phyloP scores from a whole-genome alignment of 2,888 invertebrate genomes.

The Uropetala carovei region DNA sequence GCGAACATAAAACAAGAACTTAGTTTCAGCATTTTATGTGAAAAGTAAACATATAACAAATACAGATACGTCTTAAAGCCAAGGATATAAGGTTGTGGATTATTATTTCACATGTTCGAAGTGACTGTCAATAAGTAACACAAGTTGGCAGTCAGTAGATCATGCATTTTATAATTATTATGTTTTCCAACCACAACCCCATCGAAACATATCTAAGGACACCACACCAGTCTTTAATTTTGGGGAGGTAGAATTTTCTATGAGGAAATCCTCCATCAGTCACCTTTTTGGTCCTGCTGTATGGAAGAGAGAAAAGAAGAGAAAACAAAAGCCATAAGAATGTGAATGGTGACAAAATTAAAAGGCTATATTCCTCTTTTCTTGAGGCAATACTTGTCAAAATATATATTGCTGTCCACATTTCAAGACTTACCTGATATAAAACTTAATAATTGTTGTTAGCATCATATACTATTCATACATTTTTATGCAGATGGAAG shows the following conservation, averaged over 20 bases:
- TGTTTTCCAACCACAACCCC: slow-evolving; percentile 30
- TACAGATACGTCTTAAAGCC: not conserved
- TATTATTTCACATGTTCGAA: slow-evolving; percentile 29
- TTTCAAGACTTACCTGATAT: not conserved
- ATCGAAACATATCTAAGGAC: slow-evolving; percentile 15
- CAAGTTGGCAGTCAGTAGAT: slow-evolving; percentile 39
- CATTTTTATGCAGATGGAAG: not conserved
- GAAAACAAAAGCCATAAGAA: not conserved
- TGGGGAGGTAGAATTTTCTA: slow-evolving; percentile 55
- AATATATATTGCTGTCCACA: not conserved
- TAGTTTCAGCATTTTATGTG: slow-evolving; percentile 40
- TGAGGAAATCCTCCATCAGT: slow-evolving; percentile 52
- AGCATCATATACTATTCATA: not conserved
- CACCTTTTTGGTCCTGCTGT: slow-evolving; percentile 62
- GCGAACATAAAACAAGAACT: not conserved
- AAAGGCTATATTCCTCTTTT: too few relatives aligned
- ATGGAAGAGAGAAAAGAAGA: slow-evolving; percentile 26
- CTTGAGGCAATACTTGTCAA: not conserved
- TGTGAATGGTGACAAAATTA: not conserved
- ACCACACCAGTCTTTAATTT: slow-evolving; percentile 40
- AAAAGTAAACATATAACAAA: not conserved
- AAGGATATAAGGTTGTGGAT: not conserved
- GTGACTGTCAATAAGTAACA: slow-evolving; percentile 32
- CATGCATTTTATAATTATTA: slow-evolving; percentile 50
- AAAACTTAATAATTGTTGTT: not conserved